Evolutionary conservation across 2,113 vertebrate genomes (phyloP), one percentile per base, ranked within the genome.

Genomic region (Ifrita kowaldi): DNA sequence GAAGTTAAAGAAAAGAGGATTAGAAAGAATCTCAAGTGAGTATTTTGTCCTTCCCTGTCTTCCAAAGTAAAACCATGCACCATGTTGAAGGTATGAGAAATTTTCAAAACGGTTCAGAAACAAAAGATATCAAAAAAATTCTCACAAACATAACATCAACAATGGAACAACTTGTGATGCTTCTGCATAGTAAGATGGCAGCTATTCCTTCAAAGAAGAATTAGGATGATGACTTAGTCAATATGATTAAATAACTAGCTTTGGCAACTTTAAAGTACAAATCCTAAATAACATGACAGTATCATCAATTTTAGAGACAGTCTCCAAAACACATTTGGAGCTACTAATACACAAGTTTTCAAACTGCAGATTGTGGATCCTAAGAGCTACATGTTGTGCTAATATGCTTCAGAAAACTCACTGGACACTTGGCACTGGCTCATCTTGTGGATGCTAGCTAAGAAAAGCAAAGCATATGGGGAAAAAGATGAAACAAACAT

Each of bases 401-500:
- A 94, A 60, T 44, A 71, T 16, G 46, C 55, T 62, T 84, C 62
- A 74, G 82, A 94, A 87, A 96, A 85, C 56, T 90, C 63, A 91
- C 63, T 95, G 85, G 75, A 92, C 75, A 70, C n/a, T 93, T 96
- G 93, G 82, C 93, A 77, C 24, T 67, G 30, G 14, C 77, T 94
- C 70, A 70, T 74, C 52, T 74, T 78, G 32, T 92, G 35, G 42
- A 84, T 84, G 78, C 73, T 82, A 90, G 82, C 87, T 83, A 87
- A 87, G 68, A 65, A 94, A 91, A 96, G 68, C 68, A 88, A 94
- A 92, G 79, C 79, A 95, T 86, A 84, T 68, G 71, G 85, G 32
- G 64, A 17, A 92, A 88, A 95, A 93, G 85, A 95, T 88, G 78
- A 97, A 93, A 95, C 37, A 89, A 96, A 90, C 59, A 90, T 42